Base-by-base conservation (phyloP, 2,113 vertebrate genomes). In the Trachemys scripta region DNA sequence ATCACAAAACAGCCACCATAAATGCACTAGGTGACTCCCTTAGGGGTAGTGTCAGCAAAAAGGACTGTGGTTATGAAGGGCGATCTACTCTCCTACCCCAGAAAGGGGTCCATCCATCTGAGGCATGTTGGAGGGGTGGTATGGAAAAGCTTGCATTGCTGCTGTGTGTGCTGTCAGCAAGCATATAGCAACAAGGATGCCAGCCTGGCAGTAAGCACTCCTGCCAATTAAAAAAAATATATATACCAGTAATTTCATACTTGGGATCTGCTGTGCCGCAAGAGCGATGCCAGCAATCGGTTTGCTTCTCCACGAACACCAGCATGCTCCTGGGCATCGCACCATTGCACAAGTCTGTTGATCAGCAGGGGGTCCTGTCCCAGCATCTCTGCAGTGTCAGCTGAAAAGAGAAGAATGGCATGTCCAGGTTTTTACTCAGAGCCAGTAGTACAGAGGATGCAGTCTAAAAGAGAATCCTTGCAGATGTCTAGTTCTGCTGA, bases 291-390 rank as follows among this genome's bases (percentile, higher is more conserved):
- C 86, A 99, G 91, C 35, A 99, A 98, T 31, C 99, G 98, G 50
- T 98, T 98, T 76, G 99, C 99, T 95, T 99, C 99, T 47, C 98
- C 97, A 2, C 90, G 76, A 57, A 99, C 84, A 12, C 99, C 98
- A 0, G 97, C 97, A 1, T 98, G 98, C 78, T 99, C 98, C 0
- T 98, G 98, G 16, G 84, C 96, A 1, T 98, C 96, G 76, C 99
- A 99, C 99, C 99, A 99, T 95, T 99, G 98, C 94, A 99, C 98
- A 7, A 99, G 97, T 78, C 98, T 97, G n/a, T 89, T 91, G 54
- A 99, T 96, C 92, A 99, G 96, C 59, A 57, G 90, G 24, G 97
- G 95, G 78, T 99, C 99, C 45, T 98, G 98, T 19, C 99, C 99
- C 97, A 99, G 93, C 82, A 98, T 97, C 80, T 98, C 84, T 2